phyloP scores from a whole-genome alignment of 2,888 invertebrate species.

The Temnothorax unifasciatus region DNA sequence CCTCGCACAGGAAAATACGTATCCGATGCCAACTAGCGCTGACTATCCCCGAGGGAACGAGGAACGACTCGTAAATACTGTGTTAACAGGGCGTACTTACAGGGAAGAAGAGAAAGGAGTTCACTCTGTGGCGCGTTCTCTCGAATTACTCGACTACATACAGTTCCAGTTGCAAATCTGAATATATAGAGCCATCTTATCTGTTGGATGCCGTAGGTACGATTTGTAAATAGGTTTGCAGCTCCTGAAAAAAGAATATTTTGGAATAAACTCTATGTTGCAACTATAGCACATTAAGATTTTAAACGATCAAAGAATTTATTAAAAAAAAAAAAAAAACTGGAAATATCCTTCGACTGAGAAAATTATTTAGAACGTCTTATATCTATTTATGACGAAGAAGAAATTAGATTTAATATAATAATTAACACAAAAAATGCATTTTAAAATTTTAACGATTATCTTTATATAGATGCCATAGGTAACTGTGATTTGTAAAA shows the following conservation, averaged over 20 bases:
- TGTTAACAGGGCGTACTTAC: conserved; percentile 57
- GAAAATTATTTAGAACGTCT: not conserved
- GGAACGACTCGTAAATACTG: conserved; percentile 63
- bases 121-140: conserved; percentile 23
- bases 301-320: not conserved
- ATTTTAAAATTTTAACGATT: too few species aligned
- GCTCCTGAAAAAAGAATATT: conserved; percentile 1
- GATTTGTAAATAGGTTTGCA: not conserved
- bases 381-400: too few species aligned
- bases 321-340: not conserved
- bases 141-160: conserved; percentile 42
- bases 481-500: too few species aligned
- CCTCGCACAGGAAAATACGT: conserved; percentile 59
- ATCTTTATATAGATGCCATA: too few species aligned
- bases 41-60: conserved; percentile 48
- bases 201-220: not conserved
- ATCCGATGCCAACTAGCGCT: conserved; percentile 52
- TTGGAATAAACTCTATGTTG: not conserved
- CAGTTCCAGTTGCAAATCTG: conserved; percentile 34
- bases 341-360: not conserved
- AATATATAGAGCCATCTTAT: conserved; percentile 15
- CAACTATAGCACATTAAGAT: not conserved
- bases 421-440: too few species aligned
- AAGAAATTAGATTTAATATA: too few species aligned
- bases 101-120: conserved; percentile 54